These are phyloP conservation scores for Aptenodytes patagonicus DNA, from an alignment of 2,113 vertebrate genomes.

Conservation along the genomic window DNA sequence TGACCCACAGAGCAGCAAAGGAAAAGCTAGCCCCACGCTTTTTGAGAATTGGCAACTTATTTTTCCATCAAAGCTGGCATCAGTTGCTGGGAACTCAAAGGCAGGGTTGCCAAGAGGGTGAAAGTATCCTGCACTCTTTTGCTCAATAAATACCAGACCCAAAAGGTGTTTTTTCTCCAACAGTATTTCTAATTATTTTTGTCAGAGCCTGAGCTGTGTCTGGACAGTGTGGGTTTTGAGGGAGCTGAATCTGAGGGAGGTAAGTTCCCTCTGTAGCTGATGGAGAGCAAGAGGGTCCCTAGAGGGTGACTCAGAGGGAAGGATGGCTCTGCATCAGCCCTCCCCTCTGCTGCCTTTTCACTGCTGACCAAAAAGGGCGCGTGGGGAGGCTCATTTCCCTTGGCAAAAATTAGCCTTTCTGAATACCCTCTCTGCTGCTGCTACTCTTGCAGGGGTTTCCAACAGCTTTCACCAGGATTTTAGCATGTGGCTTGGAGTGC, in stretches of 20 bases:
- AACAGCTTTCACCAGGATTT: not conserved
- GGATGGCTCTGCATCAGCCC: not conserved
- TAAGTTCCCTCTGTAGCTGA: not conserved
- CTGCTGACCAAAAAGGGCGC: not conserved
- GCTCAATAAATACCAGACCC: not conserved
- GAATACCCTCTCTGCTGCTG: not conserved
- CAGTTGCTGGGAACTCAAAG: not conserved
- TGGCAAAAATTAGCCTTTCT: not conserved
- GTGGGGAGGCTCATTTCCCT: not conserved
- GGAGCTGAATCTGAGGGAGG: not conserved
- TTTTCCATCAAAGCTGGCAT: constrained; percentile 38
- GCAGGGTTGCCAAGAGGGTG: not conserved
- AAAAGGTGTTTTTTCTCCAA: not conserved
- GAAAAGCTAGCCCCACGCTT: not conserved
- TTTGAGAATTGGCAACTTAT: not conserved
- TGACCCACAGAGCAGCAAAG: not conserved
- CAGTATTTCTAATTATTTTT: not conserved
- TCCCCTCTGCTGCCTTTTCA: not conserved
- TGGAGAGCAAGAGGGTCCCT: not conserved
- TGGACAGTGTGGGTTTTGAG: not conserved
- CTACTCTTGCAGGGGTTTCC: not conserved
- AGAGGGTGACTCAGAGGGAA: not conserved
- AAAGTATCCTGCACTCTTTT: not conserved
- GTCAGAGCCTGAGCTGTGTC: not conserved
- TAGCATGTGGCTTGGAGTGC: not conserved